Conservation (phyloP, 2,113 vertebrate genomes). For the Felis chaus region DNA sequence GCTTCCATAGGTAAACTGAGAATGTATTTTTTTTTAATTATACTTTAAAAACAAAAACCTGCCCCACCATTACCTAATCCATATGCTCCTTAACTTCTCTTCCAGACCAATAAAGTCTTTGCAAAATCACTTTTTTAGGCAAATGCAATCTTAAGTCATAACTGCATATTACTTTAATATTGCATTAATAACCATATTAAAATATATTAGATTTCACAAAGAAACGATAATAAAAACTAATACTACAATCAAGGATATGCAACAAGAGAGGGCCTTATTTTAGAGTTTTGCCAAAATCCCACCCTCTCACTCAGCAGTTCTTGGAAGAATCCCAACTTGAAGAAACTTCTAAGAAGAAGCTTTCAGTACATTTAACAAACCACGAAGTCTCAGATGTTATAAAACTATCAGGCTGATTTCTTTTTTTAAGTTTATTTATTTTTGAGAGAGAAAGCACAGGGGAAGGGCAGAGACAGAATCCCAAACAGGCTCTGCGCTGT, state of each 20-base stretch:
- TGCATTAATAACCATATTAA: neutral
- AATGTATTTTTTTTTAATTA: constrained; percentile 34
- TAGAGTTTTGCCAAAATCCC: neutral
- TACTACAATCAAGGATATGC: neutral
- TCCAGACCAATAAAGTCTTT: neutral
- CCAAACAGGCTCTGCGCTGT: too few relatives aligned
- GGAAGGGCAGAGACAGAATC: too few relatives aligned
- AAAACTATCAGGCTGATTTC: neutral
- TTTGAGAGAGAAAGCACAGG: too few relatives aligned
- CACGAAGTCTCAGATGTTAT: neutral
- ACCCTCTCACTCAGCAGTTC: neutral
- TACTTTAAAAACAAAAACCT: neutral
- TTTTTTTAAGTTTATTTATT: too few relatives aligned
- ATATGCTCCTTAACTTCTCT: neutral
- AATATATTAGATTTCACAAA: neutral
- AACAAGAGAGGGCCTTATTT: neutral
- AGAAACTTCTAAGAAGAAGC: neutral
- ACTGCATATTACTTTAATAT: neutral
- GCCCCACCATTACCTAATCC: neutral
- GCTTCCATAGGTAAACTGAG: neutral
- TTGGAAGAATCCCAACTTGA: neutral
- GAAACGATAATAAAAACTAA: constrained; percentile 3
- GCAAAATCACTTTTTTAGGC: neutral
- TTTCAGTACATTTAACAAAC: neutral
- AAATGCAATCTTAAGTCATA: constrained; percentile 6